phyloP scores from a whole-genome alignment of 2,888 invertebrate species.

The Odontocolon sp. region DNA sequence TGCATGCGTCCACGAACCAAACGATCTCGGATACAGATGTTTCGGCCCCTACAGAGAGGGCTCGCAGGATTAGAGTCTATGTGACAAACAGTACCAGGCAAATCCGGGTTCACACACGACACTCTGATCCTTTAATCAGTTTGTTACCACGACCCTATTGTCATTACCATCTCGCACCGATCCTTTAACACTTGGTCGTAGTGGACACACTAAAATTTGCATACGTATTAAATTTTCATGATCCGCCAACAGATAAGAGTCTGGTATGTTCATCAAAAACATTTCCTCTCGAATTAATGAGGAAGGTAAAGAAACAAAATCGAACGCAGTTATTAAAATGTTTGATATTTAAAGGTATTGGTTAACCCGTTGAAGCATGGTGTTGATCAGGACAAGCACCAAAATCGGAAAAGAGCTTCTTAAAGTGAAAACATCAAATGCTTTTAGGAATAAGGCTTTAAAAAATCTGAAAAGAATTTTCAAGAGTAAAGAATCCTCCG shows the following conservation, averaged over 20 bases:
- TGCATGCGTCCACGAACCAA: conserved; percentile 11
- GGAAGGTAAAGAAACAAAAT: too few relatives aligned
- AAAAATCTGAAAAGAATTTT: too few relatives aligned
- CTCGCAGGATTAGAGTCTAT: conserved; percentile 41
- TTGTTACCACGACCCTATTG: conserved; percentile 41
- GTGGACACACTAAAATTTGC: not conserved
- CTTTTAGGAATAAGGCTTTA: too few relatives aligned
- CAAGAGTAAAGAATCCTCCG: too few relatives aligned
- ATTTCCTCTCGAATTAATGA: too few relatives aligned
- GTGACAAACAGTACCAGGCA: conserved; percentile 42
- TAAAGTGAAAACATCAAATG: too few relatives aligned
- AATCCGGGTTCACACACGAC: conserved; percentile 37
- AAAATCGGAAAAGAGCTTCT: too few relatives aligned
- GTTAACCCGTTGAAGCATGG: too few relatives aligned
- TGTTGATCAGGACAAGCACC: too few relatives aligned
- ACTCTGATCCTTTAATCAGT: conserved; percentile 52
- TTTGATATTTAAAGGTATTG: too few relatives aligned
- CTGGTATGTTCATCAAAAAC: too few relatives aligned
- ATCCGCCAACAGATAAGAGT: not conserved
- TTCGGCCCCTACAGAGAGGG: not conserved
- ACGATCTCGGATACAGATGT: conserved; percentile 6
- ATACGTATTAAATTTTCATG: not conserved
- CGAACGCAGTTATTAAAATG: too few relatives aligned
- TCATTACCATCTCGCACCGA: not conserved
- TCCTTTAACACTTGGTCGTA: not conserved